Evolutionary conservation across 2,797 vertebrate species (phyloP).

Genomic region (Macropodus opercularis): DNA sequence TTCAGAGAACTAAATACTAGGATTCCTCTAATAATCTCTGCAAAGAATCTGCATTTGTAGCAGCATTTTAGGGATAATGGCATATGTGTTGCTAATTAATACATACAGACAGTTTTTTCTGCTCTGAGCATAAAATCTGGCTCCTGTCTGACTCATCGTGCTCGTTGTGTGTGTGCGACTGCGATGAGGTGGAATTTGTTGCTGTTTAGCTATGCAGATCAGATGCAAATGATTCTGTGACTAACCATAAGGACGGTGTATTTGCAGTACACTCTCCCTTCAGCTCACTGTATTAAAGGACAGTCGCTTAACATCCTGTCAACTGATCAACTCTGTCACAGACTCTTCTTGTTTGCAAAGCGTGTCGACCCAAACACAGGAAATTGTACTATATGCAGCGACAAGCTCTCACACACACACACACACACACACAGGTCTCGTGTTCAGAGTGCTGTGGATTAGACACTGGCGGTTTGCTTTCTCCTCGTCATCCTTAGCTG

Average conservation of each 20-base stretch:
- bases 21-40: background rate
- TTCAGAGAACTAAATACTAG: background rate
- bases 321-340: slow-evolving; percentile 14
- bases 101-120: slow-evolving; percentile 33
- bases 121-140: slow-evolving; percentile 17
- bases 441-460: slow-evolving; percentile 26
- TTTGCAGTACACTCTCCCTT: slow-evolving; percentile 17
- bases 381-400: background rate
- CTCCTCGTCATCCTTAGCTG: slow-evolving; percentile 1
- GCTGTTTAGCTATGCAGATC: slow-evolving; percentile 48
- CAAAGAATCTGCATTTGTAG: background rate
- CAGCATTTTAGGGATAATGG: slow-evolving; percentile 13
- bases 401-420: background rate
- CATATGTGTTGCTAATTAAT: slow-evolving; percentile 37
- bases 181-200: slow-evolving; percentile 28
- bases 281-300: slow-evolving; percentile 39
- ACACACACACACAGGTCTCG: background rate
- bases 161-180: slow-evolving; percentile 4
- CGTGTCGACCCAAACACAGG: slow-evolving; percentile 1
- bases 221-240: slow-evolving; percentile 46
- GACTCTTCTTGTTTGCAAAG: slow-evolving; percentile 19
- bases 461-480: slow-evolving; percentile 24
- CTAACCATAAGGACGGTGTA: slow-evolving; percentile 33
- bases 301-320: slow-evolving; percentile 24
- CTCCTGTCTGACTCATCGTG: slow-evolving; percentile 31